Conservation (phyloP, 2,888 invertebrate species). For the Endomychus coccineus region DNA sequence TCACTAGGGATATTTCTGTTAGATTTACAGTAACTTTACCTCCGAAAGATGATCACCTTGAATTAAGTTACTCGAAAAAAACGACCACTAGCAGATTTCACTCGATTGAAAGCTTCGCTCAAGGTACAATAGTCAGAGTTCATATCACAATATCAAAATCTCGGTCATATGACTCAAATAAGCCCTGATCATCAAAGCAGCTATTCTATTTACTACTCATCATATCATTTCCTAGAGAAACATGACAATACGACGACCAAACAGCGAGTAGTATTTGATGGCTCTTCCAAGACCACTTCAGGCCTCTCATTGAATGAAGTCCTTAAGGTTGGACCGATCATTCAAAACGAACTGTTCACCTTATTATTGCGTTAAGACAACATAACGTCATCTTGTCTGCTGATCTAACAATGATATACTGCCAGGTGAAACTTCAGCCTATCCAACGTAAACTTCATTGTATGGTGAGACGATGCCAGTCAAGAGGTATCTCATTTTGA, state of each 20-base stretch:
- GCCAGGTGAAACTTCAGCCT: too few species aligned
- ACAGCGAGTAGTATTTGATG: too few species aligned
- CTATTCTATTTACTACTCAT: neutral
- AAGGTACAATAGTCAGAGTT: neutral
- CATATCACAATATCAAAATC: neutral
- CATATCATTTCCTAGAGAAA: neutral
- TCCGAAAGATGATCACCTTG: neutral
- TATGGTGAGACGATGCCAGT: too few species aligned
- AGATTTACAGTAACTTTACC: slow-evolving; percentile 3
- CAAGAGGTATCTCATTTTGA: too few species aligned
- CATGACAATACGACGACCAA: slow-evolving; percentile 3
- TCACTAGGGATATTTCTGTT: neutral
- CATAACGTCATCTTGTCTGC: neutral
- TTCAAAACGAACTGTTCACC: slow-evolving; percentile 1
- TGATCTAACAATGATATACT: neutral
- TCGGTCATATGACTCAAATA: too few species aligned
- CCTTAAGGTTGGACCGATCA: slow-evolving; percentile 3
- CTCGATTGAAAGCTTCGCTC: neutral
- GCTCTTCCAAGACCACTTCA: too few species aligned
- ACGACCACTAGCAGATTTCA: too few species aligned
- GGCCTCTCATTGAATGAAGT: slow-evolving; percentile 1
- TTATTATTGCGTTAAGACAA: too few species aligned
- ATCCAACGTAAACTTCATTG: too few species aligned
- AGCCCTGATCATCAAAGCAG: slow-evolving; percentile 1
- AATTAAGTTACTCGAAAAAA: neutral